phyloP scores from a whole-genome alignment of 2,113 vertebrate species.

The Microcebus tavaratra region DNA sequence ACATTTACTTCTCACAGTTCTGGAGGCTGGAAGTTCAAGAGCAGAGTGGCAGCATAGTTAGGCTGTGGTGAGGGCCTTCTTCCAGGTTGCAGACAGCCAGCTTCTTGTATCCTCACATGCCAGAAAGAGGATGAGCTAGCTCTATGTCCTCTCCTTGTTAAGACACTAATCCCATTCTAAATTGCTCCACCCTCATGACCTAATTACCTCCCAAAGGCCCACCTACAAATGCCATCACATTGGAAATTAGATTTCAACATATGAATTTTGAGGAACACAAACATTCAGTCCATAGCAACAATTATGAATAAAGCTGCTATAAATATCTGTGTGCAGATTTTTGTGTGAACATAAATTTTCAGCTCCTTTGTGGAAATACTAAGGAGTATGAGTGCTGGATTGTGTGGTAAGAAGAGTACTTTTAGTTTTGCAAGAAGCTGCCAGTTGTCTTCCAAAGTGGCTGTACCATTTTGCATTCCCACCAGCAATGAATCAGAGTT shows the following conservation, averaged over 20 bases:
- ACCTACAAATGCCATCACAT: background rate
- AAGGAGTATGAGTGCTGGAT: background rate
- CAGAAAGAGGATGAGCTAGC: background rate
- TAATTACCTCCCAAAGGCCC: background rate
- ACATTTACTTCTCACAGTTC: background rate
- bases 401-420: background rate
- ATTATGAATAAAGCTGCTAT: background rate
- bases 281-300: background rate
- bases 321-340: background rate
- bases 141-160: background rate
- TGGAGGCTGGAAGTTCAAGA: background rate
- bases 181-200: background rate
- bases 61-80: background rate
- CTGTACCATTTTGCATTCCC: background rate
- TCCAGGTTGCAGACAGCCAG: background rate
- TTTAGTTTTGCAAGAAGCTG: background rate
- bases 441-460: background rate
- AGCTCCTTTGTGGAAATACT: background rate
- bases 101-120: background rate
- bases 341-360: background rate
- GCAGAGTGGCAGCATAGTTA: background rate
- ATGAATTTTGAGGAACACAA: background rate
- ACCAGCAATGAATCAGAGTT: background rate
- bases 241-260: background rate
- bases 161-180: background rate